These are phyloP conservation scores for Miichthys miiuy DNA, from an alignment of 2,797 vertebrate genomes.

Conservation along the genomic window DNA sequence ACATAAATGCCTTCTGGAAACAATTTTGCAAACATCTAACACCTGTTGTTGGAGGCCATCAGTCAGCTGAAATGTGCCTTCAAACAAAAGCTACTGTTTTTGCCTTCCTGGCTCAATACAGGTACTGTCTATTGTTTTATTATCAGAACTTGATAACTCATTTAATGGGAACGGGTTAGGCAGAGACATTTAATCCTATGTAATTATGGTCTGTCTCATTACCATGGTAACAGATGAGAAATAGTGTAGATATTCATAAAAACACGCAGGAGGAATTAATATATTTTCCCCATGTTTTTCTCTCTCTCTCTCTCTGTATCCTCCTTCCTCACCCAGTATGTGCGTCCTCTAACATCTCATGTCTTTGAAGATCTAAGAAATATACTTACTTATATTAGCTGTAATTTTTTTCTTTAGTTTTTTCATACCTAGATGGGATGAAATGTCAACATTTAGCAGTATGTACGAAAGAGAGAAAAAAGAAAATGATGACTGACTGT, in stretches of 20 bases:
- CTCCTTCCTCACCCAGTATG: neutral
- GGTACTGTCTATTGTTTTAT: constrained; percentile 14
- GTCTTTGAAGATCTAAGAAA: constrained; percentile 8
- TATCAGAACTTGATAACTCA: constrained; percentile 29
- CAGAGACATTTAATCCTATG: constrained; percentile 21
- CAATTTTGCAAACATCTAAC: constrained; percentile 13
- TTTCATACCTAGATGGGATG: neutral
- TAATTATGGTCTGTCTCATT: constrained; percentile 25
- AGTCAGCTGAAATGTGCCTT: constrained; percentile 3
- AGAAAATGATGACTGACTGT: neutral
- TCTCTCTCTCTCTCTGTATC: neutral
- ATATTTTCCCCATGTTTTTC: neutral
- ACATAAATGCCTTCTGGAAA: constrained; percentile 3
- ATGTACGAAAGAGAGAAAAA: neutral
- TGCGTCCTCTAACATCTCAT: neutral
- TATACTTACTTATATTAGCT: neutral
- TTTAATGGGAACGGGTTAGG: constrained; percentile 34
- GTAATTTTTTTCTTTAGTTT: neutral
- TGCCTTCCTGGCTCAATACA: constrained; percentile 22
- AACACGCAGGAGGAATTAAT: constrained; percentile 18
- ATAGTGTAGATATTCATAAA: constrained; percentile 10
- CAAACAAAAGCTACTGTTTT: constrained; percentile 16
- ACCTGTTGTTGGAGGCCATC: constrained; percentile 9
- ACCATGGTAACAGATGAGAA: constrained; percentile 27
- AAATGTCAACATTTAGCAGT: neutral